Percentiles rank a stretch among this genome's conserved stretches.
Evolutionary conservation across 2,888 invertebrate genomes (phyloP).

Genomic region (Agrochola circellaris): DNA sequence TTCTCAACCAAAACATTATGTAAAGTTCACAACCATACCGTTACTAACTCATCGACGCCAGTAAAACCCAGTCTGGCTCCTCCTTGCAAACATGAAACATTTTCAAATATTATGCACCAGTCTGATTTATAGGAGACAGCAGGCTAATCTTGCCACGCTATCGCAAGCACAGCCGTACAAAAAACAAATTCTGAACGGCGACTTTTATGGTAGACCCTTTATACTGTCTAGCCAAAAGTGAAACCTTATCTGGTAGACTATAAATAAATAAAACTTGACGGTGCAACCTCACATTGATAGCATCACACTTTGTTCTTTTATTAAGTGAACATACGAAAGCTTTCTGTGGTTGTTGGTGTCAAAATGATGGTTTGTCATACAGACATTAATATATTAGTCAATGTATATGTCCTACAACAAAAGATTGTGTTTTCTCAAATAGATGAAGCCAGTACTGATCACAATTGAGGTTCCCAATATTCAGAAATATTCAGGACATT

Average conservation of each 20-base stretch:
- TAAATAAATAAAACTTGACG: slow-evolving; percentile 62
- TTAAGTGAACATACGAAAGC: slow-evolving; percentile 26
- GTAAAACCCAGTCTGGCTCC: slow-evolving; percentile 38
- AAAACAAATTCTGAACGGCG: slow-evolving; percentile 56
- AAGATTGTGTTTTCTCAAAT: neutral
- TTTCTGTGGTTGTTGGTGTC: slow-evolving; percentile 4
- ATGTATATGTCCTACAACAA: neutral
- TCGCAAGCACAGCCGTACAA: slow-evolving; percentile 53
- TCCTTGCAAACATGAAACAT: slow-evolving; percentile 61
- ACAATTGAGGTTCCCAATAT: too few species aligned
- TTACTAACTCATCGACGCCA: slow-evolving; percentile 48
- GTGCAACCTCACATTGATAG: slow-evolving; percentile 53
- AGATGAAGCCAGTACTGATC: neutral
- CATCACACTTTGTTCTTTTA: slow-evolving; percentile 51
- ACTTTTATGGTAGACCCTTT: slow-evolving; percentile 57
- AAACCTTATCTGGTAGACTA: slow-evolving; percentile 59
- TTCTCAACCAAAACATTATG: neutral
- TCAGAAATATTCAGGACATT: neutral
- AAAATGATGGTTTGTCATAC: neutral
- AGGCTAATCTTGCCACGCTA: slow-evolving; percentile 60
- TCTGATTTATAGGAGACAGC: slow-evolving; percentile 64
- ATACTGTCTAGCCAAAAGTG: slow-evolving; percentile 59
- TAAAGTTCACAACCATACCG: slow-evolving; percentile 21
- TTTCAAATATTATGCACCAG: slow-evolving; percentile 63
- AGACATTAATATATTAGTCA: neutral